Percentiles rank a stretch among this genome's conserved stretches.
These are phyloP conservation scores for Myiagra hebetior DNA, from an alignment of 2,113 vertebrate genomes.

Conservation along the genomic window DNA sequence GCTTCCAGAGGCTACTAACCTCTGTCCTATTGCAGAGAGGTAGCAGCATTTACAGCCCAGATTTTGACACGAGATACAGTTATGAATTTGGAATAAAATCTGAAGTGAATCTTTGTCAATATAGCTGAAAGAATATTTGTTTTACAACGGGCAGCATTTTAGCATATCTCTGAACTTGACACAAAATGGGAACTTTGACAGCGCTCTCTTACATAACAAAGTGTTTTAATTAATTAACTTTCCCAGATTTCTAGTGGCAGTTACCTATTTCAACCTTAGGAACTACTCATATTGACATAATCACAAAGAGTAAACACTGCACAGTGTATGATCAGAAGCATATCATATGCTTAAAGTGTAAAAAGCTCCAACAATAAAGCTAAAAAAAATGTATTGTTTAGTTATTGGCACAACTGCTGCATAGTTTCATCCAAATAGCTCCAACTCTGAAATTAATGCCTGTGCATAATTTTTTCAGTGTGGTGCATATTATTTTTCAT, in stretches of 20 bases:
- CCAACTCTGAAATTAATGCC: background rate
- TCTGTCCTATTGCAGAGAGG: background rate
- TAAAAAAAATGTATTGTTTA: background rate
- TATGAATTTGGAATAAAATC: background rate
- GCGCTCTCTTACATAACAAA: background rate
- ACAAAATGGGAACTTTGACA: conserved; percentile 19
- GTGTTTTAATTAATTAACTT: conserved; percentile 42
- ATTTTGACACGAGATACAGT: background rate
- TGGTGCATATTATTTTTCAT: background rate
- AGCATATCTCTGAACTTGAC: background rate
- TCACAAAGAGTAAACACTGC: background rate
- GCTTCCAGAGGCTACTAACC: background rate
- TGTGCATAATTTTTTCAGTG: background rate
- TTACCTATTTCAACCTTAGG: conserved; percentile 39
- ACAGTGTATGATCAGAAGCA: background rate
- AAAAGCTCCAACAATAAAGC: conserved; percentile 34
- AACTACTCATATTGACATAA: conserved; percentile 26
- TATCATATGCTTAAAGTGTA: conserved; percentile 14
- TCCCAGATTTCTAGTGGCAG: conserved; percentile 12
- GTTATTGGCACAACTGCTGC: background rate
- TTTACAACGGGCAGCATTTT: background rate
- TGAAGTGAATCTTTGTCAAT: background rate
- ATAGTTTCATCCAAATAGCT: background rate
- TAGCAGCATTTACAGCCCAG: background rate
- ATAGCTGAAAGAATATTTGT: background rate